These are phyloP conservation scores for Crotalus viridis DNA, from an alignment of 2,113 vertebrate genomes.

Conservation along the genomic window DNA sequence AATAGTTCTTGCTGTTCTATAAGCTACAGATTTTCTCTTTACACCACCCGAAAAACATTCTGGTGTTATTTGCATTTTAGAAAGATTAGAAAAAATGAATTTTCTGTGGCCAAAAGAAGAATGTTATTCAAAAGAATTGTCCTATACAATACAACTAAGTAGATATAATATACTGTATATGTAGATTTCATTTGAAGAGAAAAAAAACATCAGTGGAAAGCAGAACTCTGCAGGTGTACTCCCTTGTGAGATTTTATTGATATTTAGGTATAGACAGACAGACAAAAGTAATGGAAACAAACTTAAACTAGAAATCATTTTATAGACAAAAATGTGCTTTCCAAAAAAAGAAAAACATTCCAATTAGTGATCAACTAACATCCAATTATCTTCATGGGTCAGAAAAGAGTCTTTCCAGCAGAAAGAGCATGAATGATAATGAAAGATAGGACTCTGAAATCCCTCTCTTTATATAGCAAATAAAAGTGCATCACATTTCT, in stretches of 20 bases:
- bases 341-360: neutral
- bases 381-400: neutral
- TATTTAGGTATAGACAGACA: neutral
- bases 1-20: constrained; percentile 24
- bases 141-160: constrained; percentile 19
- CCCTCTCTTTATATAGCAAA: neutral
- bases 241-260: neutral
- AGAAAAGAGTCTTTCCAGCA: neutral
- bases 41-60: constrained; percentile 21
- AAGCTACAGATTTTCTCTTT: neutral
- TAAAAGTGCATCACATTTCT: neutral
- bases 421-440: neutral
- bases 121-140: neutral
- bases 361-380: neutral
- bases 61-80: neutral
- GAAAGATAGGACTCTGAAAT: neutral
- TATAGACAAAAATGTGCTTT: neutral
- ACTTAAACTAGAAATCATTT: neutral
- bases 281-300: neutral
- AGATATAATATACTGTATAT: neutral
- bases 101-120: neutral
- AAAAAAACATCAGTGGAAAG: neutral
- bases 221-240: constrained; percentile 9
- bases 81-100: constrained; percentile 15
- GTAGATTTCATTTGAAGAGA: constrained; percentile 28